Base-by-base conservation (phyloP, 92 coral and sea anemone genomes). In the Muricea muricata region DNA sequence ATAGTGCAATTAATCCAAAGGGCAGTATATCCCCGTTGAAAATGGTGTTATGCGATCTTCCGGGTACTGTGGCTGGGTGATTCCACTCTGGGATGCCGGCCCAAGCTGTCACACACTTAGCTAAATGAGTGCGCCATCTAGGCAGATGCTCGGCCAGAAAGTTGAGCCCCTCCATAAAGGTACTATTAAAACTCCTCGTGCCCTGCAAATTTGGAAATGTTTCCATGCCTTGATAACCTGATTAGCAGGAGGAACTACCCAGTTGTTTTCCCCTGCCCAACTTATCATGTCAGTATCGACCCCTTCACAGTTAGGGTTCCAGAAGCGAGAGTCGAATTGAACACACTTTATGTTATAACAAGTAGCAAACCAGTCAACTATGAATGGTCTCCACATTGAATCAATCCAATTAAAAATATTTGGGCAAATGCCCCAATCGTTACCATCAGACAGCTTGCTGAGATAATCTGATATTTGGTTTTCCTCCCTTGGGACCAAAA, bases 391-490 rank as follows among this genome's bases (percentile, higher is more conserved):
- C 88, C 88, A 83, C 56, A 88, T 29, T 8, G 47, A 23, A 52
- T 35, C 46, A 10, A 88, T 52, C 88, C 91, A 88, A 12, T 76
- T 48, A 70, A 60, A 88, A 15, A 84, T 66, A 11, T 56, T n/a
- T 39, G 85, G 83, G 55, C 58, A 52, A 26, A 84, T 89, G 33
- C 89, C 86, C 92, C 83, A 89, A 23, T 89, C 86, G 29, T 89
- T 73, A 42, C 66, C 89, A 31, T 84, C 85, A 0, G 79, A 39
- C 46, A 84, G 89, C 40, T 89, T 89, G 33, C 92, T 89, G 57
- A 89, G 54, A 71, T 89, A 89, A 34, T 89, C 92, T 50, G 92
- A 86, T 34, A 89, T 11, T 7, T 89, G 82, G 20, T 84, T 84
- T 28, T 89, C 45, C 28, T 85, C 83, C 75, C 83, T 45, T 13